phyloP scores from a whole-genome alignment of 2,113 vertebrate species.

The Neogale vison region DNA sequence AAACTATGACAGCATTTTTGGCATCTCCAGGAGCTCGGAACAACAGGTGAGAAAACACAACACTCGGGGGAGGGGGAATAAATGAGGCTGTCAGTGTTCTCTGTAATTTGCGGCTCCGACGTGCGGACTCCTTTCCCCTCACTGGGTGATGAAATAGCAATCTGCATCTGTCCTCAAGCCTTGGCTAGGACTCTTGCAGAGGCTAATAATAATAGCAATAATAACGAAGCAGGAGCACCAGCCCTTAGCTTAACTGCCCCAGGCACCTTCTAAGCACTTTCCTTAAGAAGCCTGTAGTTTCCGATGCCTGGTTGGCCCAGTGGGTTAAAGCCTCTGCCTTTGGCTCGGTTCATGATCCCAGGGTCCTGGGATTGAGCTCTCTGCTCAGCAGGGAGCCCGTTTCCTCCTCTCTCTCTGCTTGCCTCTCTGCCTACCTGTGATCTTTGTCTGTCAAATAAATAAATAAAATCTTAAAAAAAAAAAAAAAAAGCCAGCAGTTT shows the following conservation, averaged over 20 bases:
- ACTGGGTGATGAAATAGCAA: constrained; percentile 16
- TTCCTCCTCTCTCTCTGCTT: no score
- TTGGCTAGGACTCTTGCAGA: neutral
- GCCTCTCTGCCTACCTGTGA: no score
- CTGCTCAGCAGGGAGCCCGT: no score
- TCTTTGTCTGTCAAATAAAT: no score
- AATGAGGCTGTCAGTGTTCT: constrained; percentile 35
- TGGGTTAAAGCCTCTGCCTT: no score
- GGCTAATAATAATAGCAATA: neutral
- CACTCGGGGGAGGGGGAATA: neutral
- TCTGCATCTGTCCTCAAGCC: neutral
- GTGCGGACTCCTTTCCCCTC: neutral
- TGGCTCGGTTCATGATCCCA: fast-evolving
- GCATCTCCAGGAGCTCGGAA: constrained; percentile 40
- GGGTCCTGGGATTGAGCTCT: no score
- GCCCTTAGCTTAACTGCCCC: neutral
- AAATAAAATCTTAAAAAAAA: no score
- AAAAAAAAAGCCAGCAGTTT: neutral
- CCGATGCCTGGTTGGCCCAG: no score
- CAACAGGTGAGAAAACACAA: constrained; percentile 62
- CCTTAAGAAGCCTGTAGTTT: neutral
- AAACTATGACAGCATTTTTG: neutral
- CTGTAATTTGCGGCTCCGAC: constrained; percentile 25
- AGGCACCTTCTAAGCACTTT: neutral
- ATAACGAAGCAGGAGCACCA: neutral